A percentile compares a stretch with the other conserved stretches of the same genome.
phyloP scores from a whole-genome alignment of 2,888 invertebrate genomes.

The Scaptomyza caliginosa region DNA sequence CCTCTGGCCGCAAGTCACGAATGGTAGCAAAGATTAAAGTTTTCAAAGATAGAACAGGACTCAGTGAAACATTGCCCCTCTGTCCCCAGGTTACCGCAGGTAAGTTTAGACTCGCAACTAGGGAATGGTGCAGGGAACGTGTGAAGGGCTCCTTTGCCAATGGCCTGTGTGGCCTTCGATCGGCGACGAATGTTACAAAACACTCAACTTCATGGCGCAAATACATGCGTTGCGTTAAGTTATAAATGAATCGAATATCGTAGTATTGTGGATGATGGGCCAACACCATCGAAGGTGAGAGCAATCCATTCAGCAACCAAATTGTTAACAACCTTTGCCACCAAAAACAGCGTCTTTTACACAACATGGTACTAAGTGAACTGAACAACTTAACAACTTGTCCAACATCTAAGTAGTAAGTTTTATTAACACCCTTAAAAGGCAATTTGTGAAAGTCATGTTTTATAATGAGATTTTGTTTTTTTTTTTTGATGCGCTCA shows the following conservation, averaged over 20 bases:
- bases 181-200: slow-evolving; percentile 20
- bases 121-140: slow-evolving; percentile 26
- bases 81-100: slow-evolving; percentile 38
- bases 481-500: neutral
- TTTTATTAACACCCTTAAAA: neutral
- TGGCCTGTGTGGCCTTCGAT: neutral
- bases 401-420: neutral
- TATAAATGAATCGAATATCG: slow-evolving; percentile 10
- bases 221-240: slow-evolving; percentile 15
- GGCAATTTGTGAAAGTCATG: slow-evolving; percentile 8
- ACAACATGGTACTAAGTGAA: slow-evolving; percentile 19
- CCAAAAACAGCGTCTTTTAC: neutral
- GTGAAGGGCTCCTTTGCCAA: neutral
- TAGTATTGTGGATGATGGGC: slow-evolving; percentile 3
- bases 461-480: neutral
- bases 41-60: neutral
- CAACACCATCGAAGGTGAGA: neutral
- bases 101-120: slow-evolving; percentile 18
- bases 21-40: slow-evolving; percentile 37
- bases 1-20: neutral
- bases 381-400: neutral
- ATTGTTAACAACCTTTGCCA: neutral
- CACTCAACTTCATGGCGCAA: slow-evolving; percentile 10
- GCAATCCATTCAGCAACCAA: neutral
- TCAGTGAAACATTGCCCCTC: slow-evolving; percentile 5